Evolutionary conservation across 2,888 invertebrate genomes (phyloP), one percentile per base, ranked within the genome.

Genomic region (Luperina nickerlii): DNA sequence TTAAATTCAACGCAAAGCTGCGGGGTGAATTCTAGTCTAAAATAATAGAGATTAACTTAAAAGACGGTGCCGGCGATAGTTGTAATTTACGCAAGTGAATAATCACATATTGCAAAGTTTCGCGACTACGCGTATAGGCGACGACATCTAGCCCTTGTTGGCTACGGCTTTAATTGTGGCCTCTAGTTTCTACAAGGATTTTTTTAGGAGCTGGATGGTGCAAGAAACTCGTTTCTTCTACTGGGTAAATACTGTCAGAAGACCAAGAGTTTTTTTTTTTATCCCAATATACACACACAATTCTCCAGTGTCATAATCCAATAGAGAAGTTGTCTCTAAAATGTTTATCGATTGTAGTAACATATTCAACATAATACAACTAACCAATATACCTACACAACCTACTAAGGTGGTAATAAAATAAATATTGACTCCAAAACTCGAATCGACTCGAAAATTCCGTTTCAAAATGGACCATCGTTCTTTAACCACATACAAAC

Each of bases 131-230:
- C 87, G 87, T 89, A 88, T 82, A 88, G 87, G 88, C 88, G 88
- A 89, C 90, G 91, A 92, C 92, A 93, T 91, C 91, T 90, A 91
- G 91, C 85, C 89, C 90, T 92, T 91, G 90, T 92, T 90, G 90
- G 90, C 91, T 87, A 84, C 86, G 89, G 85, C 88, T 92, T 94
- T 94, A 94, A 94, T 94, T 93, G 93, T 92, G 89, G 90, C 81
- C 90, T 88, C 84, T 88, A 89, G 88, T 90, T 88, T 82, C 70
- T 69, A 84, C 88, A 74, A 18, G 57, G 86, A 88, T 11, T 65
- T 65, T 63, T 11, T 60, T 18, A 32, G 1, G 0, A 18, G 8
- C 89, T 90, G 70, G 90, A 90, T 82, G 54, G 79, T 57, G 71
- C 77, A 74, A 57, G 18, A 63, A 73, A 42, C 38, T 57, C 4